Conservation (phyloP, 2,113 vertebrate species). For the Paradoxurus hermaphroditus region DNA sequence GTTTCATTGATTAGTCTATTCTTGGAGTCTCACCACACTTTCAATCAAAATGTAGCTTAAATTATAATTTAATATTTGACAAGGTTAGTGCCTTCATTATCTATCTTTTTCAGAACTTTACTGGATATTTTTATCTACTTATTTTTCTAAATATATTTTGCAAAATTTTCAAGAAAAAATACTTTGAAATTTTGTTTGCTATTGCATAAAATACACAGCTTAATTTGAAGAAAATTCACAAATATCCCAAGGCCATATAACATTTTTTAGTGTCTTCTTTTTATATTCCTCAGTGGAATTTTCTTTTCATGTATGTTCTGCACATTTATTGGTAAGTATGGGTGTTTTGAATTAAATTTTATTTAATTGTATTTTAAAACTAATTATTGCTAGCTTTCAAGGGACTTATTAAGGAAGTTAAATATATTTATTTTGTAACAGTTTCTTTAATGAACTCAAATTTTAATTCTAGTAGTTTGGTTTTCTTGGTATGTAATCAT, state of each 20-base stretch:
- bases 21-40: not conserved
- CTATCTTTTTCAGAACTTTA: not conserved
- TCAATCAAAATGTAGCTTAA: not conserved
- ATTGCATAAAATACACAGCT: not conserved
- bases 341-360: not conserved
- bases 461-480: constrained; percentile 10
- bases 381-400: not conserved
- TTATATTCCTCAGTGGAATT: not conserved
- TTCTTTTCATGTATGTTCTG: not conserved
- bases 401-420: not conserved
- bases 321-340: not conserved
- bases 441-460: not conserved
- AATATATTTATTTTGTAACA: not conserved
- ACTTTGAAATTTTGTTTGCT: not conserved
- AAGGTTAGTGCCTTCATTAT: not conserved
- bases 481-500: not conserved
- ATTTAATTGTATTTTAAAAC: not conserved
- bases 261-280: not conserved
- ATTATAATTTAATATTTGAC: not conserved
- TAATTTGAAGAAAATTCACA: not conserved
- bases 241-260: not conserved
- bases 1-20: not conserved
- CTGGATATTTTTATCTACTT: not conserved
- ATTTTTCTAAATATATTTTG: not conserved
- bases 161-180: not conserved